These are phyloP conservation scores for Periophthalmodon schlosseri DNA, from an alignment of 2,113 vertebrate species.

Conservation along the genomic window DNA sequence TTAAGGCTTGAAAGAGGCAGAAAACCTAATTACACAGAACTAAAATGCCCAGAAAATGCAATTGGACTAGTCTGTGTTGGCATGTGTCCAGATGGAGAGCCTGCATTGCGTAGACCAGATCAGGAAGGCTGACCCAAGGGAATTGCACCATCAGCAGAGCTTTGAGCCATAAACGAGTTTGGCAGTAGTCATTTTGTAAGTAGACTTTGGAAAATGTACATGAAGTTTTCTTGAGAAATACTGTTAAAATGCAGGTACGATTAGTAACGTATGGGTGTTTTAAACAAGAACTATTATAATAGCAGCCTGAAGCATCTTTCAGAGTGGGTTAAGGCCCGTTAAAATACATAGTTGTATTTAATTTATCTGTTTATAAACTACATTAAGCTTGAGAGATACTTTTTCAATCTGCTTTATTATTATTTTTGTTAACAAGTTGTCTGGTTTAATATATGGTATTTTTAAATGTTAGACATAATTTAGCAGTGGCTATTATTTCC, in stretches of 20 bases:
- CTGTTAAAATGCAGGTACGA: not conserved
- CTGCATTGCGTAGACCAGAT: conserved; percentile 65
- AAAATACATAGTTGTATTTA: no score
- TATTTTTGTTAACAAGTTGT: not conserved
- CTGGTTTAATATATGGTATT: no score
- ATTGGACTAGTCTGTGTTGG: conserved; percentile 55
- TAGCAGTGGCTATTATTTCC: no score
- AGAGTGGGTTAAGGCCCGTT: not conserved
- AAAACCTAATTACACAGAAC: conserved; percentile 36
- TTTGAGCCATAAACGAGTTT: conserved; percentile 51
- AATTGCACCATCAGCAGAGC: conserved; percentile 55
- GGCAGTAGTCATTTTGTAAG: conserved; percentile 32
- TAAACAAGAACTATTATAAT: not conserved
- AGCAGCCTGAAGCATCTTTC: not conserved
- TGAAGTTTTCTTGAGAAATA: conserved; percentile 3
- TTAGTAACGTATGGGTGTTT: not conserved
- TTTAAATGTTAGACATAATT: no score
- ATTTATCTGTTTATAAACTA: not conserved
- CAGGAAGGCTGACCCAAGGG: conserved; percentile 45
- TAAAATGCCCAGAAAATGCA: conserved; percentile 54
- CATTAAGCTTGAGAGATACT: not conserved
- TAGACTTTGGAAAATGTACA: conserved; percentile 11
- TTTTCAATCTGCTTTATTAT: not conserved
- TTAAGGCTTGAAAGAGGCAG: conserved; percentile 29
- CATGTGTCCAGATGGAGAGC: conserved; percentile 47